Percentiles rank a stretch among this genome's conserved stretches.
phyloP scores from a whole-genome alignment of 2,113 vertebrate species.

The Coptodon rendalli region DNA sequence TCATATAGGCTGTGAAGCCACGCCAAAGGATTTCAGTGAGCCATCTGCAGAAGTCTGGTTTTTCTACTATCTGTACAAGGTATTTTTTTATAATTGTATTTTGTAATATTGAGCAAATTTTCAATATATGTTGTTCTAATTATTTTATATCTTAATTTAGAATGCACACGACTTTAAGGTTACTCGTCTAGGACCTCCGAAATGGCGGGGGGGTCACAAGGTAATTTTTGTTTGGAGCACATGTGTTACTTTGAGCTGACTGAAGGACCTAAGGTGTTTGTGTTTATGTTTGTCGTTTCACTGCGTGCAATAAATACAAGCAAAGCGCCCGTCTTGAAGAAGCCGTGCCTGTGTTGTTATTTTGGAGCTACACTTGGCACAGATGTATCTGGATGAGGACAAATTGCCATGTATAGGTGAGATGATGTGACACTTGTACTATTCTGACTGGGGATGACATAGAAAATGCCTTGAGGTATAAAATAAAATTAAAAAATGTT shows the following conservation, averaged over 20 bases:
- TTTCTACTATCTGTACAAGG: background rate
- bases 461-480: background rate
- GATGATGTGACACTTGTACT: background rate
- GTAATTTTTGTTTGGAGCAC: too few relatives aligned
- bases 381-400: slow-evolving; percentile 77
- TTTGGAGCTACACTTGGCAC: slow-evolving; percentile 62
- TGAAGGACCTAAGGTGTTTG: too few relatives aligned
- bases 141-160: background rate
- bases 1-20: background rate
- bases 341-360: too few relatives aligned
- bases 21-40: background rate
- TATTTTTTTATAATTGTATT: background rate
- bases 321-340: too few relatives aligned
- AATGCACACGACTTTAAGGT: background rate
- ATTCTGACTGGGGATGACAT: background rate
- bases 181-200: too few relatives aligned
- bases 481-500: background rate
- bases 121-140: too few relatives aligned
- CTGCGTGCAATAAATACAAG: too few relatives aligned
- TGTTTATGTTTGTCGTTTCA: too few relatives aligned
- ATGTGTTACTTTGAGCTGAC: too few relatives aligned
- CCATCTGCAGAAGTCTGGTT: background rate
- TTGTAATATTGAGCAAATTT: too few relatives aligned
- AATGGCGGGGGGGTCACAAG: too few relatives aligned
- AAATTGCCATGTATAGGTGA: slow-evolving; percentile 88